Conservation (phyloP, 2,797 vertebrate genomes). For the Enoplosus armatus region DNA sequence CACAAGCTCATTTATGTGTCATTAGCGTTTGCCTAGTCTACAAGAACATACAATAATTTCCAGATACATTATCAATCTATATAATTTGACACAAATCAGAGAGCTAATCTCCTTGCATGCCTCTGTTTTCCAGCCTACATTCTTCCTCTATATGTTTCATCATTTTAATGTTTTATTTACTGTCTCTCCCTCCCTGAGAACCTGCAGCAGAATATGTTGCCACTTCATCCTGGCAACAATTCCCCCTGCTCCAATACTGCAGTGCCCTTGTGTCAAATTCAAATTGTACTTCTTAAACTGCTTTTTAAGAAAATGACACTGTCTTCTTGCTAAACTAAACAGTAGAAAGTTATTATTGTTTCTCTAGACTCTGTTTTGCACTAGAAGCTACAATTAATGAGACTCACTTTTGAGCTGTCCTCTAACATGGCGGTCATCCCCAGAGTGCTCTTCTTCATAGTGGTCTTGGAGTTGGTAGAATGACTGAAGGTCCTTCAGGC, state of each 20-base stretch:
- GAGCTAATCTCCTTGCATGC: background rate
- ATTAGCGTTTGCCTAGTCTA: background rate
- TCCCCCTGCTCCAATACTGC: background rate
- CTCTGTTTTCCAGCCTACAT: background rate
- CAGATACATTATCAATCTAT: background rate
- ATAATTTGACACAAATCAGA: background rate
- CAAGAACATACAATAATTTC: background rate
- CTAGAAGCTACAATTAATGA: background rate
- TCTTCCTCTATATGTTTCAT: background rate
- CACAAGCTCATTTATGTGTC: background rate
- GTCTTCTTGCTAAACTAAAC: background rate
- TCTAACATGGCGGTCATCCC: slow-evolving; percentile 91
- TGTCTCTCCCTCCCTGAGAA: background rate
- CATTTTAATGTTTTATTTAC: background rate
- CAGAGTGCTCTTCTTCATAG: slow-evolving; percentile 95
- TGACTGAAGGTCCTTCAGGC: slow-evolving; percentile 96
- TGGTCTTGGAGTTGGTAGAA: slow-evolving; percentile 97
- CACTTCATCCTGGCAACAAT: slow-evolving; percentile 30
- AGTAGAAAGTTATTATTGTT: background rate
- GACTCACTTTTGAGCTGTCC: slow-evolving; percentile 94
- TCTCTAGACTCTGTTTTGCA: background rate
- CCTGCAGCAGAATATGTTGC: slow-evolving; percentile 24
- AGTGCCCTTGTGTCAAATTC: slow-evolving; percentile 4
- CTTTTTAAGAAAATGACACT: background rate
- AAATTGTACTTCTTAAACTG: background rate